These are phyloP conservation scores for Echinops telfairi DNA, from an alignment of 2,113 vertebrate genomes.

Conservation along the genomic window DNA sequence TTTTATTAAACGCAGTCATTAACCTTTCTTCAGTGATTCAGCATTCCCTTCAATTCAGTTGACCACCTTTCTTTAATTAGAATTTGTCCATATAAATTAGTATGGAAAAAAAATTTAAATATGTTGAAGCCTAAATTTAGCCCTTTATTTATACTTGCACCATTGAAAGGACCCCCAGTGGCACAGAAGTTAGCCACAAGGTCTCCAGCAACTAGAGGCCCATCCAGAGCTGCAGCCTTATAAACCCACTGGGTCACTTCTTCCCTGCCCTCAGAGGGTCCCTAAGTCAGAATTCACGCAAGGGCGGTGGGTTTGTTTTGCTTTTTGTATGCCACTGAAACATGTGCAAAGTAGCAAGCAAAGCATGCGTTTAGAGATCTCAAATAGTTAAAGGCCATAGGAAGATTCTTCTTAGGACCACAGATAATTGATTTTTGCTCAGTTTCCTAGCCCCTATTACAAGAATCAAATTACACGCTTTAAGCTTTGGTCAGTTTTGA, in stretches of 20 bases:
- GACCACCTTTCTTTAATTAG: neutral
- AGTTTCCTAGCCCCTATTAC: neutral
- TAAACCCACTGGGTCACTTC: too few species aligned
- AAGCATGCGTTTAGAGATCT: neutral
- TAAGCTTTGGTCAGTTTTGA: slow-evolving; percentile 8
- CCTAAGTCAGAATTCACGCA: too few species aligned
- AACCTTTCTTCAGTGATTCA: neutral
- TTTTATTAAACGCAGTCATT: neutral
- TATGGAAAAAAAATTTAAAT: neutral
- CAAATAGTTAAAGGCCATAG: too few species aligned
- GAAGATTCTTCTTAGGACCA: neutral
- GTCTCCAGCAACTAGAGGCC: too few species aligned
- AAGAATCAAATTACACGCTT: neutral
- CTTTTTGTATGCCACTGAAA: neutral
- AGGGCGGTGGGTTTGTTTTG: too few species aligned
- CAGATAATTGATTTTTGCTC: neutral
- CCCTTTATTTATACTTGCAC: neutral
- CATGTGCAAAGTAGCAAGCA: neutral
- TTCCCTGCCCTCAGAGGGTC: too few species aligned
- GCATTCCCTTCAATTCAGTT: neutral
- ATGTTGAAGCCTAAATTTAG: neutral
- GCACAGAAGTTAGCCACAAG: too few species aligned
- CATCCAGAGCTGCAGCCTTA: too few species aligned
- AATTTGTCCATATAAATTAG: neutral
- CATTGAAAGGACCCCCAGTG: too few species aligned